Base-by-base conservation (phyloP, 1,140 invertebrate genomes). In the Schlechtendalia chinensis region DNA sequence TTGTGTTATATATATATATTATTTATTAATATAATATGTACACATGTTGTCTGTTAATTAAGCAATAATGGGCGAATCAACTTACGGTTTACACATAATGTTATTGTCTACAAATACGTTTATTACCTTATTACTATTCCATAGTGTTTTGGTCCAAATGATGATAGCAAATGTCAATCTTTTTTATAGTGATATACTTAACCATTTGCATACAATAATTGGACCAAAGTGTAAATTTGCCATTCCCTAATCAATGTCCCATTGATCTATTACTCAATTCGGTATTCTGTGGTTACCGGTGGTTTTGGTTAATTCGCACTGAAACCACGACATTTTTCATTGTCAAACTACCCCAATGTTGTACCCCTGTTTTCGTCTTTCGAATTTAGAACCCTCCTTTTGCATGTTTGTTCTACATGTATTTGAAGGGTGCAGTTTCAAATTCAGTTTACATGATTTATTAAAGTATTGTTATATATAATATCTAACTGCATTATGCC, bases 301-400 rank as follows among this genome's bases (percentile, higher is more conserved):
- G 50, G 3, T 29, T n/a, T 72, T 72, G 24, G 69, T 72, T 72
- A 72, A 72, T 72, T 72, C 27, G 10, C 47, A 53, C 67, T 11
- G 19, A 71, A 53, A 71, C 67, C 45, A 27, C 17, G 17, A 72
- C 19, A 72, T 72, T 72, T 72, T 72, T 72, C 69, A 72, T 5
- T 72, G 47, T 72, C 47, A 72, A 72, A 72, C 69, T 29, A 53
- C 69, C 69, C 47, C 19, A 71, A 17, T 71, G 22, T 53, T 24
- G 47, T 27, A 27, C 67, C 47, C 47, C 53, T 24, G 47, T 72
- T 72, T 69, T 72, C 27, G 24, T 54, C 27, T 29, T 24, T 72
- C 8, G 22, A 69, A 69, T 54, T 54, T 17, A 14, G 24, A 24
- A 72, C 69, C 69, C 69, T 72, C 24, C 10, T 5, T 54, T 72